These are phyloP conservation scores for Osmerus mordax DNA, from an alignment of 2,113 vertebrate genomes.

Conservation along the genomic window DNA sequence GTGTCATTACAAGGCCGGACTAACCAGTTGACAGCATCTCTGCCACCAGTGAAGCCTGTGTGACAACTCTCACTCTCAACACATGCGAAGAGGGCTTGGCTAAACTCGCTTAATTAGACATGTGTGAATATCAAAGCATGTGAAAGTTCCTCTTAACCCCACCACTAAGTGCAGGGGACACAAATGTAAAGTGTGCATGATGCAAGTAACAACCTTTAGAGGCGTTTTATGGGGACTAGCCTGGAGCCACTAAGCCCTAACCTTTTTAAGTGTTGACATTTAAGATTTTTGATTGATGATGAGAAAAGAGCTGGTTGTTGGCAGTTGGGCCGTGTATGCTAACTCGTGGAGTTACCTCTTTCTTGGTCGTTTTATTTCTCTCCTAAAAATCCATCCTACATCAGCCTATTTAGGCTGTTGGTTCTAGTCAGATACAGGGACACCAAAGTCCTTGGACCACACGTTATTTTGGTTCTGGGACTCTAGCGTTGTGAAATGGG, in stretches of 20 bases:
- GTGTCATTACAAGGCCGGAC: constrained; percentile 49
- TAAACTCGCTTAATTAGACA: constrained; percentile 24
- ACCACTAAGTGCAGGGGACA: constrained; percentile 64
- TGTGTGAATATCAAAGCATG: constrained; percentile 69
- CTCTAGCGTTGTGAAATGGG: too few relatives aligned
- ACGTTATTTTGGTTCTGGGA: too few relatives aligned
- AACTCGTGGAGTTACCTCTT: too few relatives aligned
- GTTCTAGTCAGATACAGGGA: too few relatives aligned
- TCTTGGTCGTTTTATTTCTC: too few relatives aligned
- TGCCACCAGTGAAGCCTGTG: constrained; percentile 43
- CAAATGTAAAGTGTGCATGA: constrained; percentile 50
- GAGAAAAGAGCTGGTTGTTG: background rate
- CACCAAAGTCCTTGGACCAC: too few relatives aligned
- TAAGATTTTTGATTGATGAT: background rate
- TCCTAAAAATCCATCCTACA: too few relatives aligned
- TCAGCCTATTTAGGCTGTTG: too few relatives aligned
- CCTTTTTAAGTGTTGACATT: too few relatives aligned
- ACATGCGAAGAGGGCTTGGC: constrained; percentile 50
- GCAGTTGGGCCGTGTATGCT: too few relatives aligned
- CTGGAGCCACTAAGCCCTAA: constrained; percentile 2
- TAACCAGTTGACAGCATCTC: constrained; percentile 33
- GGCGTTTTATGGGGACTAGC: constrained; percentile 48
- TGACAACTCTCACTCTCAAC: constrained; percentile 16
- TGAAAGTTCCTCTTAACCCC: constrained; percentile 66
- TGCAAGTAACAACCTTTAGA: constrained; percentile 53